Evolutionary conservation across 2,888 invertebrate species (phyloP), one percentile per base, ranked within the genome.

Genomic region (Corythucha ciliata): DNA sequence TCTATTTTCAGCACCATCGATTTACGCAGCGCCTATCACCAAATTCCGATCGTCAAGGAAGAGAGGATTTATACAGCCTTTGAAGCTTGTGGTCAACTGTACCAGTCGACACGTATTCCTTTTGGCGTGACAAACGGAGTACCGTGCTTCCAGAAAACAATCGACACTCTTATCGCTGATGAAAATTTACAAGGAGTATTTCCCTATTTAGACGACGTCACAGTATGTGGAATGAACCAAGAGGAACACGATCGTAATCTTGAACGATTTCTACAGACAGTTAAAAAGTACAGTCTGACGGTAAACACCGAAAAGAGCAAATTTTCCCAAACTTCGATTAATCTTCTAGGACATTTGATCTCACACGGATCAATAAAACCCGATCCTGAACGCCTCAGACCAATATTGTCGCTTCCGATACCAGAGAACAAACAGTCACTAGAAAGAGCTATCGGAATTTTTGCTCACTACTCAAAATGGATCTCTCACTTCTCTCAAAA

Each of bases 191-290:
- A 40, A 10, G 46, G 46, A 22, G 39, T 37, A 10, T 14, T 22
- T 3, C 21, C 24, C 22, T 52, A 52, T 22, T 24, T 52, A 4
- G 52, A 52, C 39, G 52, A 52, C 24, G 34, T 52, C 26, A 52
- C 52, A 21, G 14, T 48, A 8, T 14, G 47, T 3, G 48, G 52
- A 5, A 16, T 18, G 14, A 40, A n/a, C 8, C 20, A 48, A 16
- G 39, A 37, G 14, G 47, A 52, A 27, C 46, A 52, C 25, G 45
- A 48, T 27, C 4, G 18, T 4, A 47, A 48, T 16, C 29, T 53
- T 8, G 20, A 40, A 22, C 8, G 20, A 2, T 48, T 48, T 24
- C 26, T 53, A 6, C 25, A 24, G 2, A 21, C 14, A 18, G 33
- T 37, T 5, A 10, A 33, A 26, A 41, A 53, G 36, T 53, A 53